Conservation (phyloP, 2,113 vertebrate species). For the Cygnus buccinator region DNA sequence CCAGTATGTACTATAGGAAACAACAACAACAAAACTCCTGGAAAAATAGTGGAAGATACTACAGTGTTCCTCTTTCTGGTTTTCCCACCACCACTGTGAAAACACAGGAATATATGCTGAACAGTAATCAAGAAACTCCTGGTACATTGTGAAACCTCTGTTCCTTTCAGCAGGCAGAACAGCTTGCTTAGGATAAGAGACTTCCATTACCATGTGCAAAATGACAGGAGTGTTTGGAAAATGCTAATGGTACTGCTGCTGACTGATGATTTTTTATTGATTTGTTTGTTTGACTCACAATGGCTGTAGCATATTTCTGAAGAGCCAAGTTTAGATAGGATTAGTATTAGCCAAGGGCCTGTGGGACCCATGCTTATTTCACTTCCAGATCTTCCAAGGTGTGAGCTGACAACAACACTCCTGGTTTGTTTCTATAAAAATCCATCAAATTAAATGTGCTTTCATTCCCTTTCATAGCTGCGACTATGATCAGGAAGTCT, state of each 20-base stretch:
- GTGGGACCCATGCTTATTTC: constrained; percentile 36
- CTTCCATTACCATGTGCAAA: constrained; percentile 4
- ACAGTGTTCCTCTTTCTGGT: neutral
- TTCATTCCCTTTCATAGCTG: constrained; percentile 12
- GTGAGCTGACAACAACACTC: neutral
- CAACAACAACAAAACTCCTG: neutral
- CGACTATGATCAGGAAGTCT: neutral
- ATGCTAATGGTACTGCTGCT: neutral
- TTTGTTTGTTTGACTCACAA: constrained; percentile 33
- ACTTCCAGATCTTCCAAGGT: constrained; percentile 10
- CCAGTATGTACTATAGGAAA: neutral
- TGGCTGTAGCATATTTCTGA: neutral
- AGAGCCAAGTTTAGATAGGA: constrained; percentile 27
- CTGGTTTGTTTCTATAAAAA: constrained; percentile 30
- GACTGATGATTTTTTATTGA: neutral
- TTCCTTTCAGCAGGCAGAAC: neutral
- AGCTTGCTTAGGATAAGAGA: neutral
- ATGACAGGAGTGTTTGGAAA: constrained; percentile 8
- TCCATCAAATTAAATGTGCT: neutral
- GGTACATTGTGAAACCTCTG: neutral
- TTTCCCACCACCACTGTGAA: neutral
- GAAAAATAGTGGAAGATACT: neutral
- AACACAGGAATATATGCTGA: neutral
- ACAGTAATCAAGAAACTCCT: neutral
- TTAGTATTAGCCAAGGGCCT: constrained; percentile 40